Evolutionary conservation across 1,140 invertebrate species (phyloP).

Genomic region (Drosophila funebris): DNA sequence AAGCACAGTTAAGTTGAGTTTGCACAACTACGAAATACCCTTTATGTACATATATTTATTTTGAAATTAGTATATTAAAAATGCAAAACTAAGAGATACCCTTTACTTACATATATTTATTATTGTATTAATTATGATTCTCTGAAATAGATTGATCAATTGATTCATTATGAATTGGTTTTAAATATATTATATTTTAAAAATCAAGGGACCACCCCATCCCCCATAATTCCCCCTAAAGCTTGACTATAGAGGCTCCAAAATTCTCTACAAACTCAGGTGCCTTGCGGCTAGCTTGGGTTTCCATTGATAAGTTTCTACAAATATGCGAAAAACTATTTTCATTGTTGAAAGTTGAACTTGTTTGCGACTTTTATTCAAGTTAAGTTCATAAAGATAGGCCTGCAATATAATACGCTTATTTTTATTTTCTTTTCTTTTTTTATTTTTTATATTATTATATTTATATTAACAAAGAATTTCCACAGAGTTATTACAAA

Average conservation of each 20-base stretch:
- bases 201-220: not conserved
- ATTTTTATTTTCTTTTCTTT: conserved; percentile 2
- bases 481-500: conserved; percentile 37
- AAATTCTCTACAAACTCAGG: not conserved
- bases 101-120: too few relatives aligned
- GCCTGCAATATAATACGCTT: conserved; percentile 14
- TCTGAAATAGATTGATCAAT: too few relatives aligned
- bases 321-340: not conserved
- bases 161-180: not conserved
- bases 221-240: not conserved
- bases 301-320: not conserved
- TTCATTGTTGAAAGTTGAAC: conserved; percentile 2
- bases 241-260: not conserved
- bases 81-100: too few relatives aligned
- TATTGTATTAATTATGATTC: too few relatives aligned
- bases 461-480: conserved; percentile 10
- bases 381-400: conserved; percentile 1
- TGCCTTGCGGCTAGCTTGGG: not conserved
- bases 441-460: too few relatives aligned
- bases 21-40: not conserved
- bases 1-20: not conserved
- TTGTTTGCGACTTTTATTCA: conserved; percentile 1
- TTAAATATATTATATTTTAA: not conserved
- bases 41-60: too few relatives aligned
- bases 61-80: too few relatives aligned